A percentile compares a stretch with the other conserved stretches of the same genome.
These are phyloP conservation scores for Mormyrus lacerda DNA, from an alignment of 2,113 vertebrate species.

Conservation along the genomic window DNA sequence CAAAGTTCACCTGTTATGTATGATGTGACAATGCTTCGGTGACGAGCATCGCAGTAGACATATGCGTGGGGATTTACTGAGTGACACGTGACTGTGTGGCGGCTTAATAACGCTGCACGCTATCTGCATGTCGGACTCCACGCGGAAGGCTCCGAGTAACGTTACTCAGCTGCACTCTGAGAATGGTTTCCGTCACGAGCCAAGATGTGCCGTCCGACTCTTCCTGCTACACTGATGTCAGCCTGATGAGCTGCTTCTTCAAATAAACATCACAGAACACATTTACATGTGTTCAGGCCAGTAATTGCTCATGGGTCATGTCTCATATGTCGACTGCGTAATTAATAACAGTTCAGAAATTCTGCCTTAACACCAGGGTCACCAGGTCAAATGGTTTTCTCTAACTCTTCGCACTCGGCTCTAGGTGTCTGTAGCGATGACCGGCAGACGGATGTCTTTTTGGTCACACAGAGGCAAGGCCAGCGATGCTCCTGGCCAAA, in stretches of 20 bases:
- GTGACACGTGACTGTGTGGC: neutral
- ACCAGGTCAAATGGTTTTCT: neutral
- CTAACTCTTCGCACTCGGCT: neutral
- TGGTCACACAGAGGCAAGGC: neutral
- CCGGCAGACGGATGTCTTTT: neutral
- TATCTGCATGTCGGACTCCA: neutral
- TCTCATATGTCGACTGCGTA: neutral
- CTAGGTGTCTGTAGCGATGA: neutral
- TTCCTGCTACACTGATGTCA: neutral
- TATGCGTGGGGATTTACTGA: neutral
- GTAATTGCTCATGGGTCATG: too few relatives aligned
- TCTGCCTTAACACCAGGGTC: too few relatives aligned
- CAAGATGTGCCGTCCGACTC: neutral
- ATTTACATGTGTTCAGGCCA: neutral
- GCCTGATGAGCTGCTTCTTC: neutral
- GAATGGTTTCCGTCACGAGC: neutral
- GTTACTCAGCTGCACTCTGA: neutral
- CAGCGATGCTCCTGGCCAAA: neutral
- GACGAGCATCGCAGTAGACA: neutral
- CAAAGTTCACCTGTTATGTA: neutral
- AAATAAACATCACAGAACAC: neutral
- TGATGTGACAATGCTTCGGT: neutral
- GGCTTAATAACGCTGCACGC: neutral
- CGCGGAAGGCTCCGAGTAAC: neutral
- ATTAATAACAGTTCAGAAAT: neutral